phyloP scores from a whole-genome alignment of 2,797 vertebrate species.

The Myripristis murdjan region DNA sequence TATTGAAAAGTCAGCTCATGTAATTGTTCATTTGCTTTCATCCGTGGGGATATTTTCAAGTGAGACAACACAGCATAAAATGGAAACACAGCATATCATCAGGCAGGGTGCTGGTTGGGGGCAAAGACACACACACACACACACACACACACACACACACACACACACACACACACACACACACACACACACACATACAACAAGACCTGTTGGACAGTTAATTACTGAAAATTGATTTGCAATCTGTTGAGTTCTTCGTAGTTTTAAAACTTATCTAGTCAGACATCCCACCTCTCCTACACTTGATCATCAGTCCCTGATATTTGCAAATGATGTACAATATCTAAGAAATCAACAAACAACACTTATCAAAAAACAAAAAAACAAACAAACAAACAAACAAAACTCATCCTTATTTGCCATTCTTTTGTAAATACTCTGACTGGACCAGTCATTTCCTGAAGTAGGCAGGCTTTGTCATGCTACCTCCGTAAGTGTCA shows the following conservation, averaged over 20 bases:
- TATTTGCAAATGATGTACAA: too few species aligned
- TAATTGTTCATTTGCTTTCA: constrained; percentile 6
- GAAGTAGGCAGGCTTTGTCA: too few species aligned
- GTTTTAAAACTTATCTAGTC: too few species aligned
- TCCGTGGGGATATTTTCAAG: constrained; percentile 15
- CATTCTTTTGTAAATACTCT: too few species aligned
- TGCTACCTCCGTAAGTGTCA: too few species aligned
- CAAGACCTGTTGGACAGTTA: constrained; percentile 23
- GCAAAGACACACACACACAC: background rate
- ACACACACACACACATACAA: constrained; percentile 31
- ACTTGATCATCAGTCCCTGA: too few species aligned
- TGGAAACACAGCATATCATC: constrained; percentile 22
- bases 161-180: background rate
- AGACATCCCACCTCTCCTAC: too few species aligned
- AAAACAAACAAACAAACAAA: too few species aligned
- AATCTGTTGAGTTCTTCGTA: constrained; percentile 9
- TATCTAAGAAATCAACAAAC: too few species aligned
- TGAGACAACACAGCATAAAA: constrained; percentile 22
- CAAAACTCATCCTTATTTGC: too few species aligned
- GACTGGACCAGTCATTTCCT: too few species aligned
- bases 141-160: background rate
- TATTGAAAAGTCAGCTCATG: constrained; percentile 46
- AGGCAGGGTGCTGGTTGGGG: constrained; percentile 23
- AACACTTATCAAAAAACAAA: too few species aligned
- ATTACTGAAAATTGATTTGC: constrained; percentile 20